phyloP scores from a whole-genome alignment of 2,888 invertebrate genomes.

The Ophion slaviceki region DNA sequence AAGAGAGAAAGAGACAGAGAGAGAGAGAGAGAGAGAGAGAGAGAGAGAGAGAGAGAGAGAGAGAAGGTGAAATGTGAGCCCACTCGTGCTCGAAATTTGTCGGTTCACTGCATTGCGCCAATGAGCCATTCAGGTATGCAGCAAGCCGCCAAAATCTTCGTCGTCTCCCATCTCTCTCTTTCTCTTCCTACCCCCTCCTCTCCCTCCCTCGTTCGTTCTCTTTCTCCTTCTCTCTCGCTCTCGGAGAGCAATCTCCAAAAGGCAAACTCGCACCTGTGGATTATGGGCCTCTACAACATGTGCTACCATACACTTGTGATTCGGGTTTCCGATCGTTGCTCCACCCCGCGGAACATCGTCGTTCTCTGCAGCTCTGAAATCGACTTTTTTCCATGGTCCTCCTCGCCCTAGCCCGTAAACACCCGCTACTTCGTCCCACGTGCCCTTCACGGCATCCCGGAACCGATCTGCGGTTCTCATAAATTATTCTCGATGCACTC shows the following conservation, averaged over 20 bases:
- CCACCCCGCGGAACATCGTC: constrained; percentile 20
- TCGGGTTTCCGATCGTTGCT: constrained; percentile 60
- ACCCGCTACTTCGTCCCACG: constrained; percentile 16
- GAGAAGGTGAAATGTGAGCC: constrained; percentile 5
- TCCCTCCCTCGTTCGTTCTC: background rate
- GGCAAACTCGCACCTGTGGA: constrained; percentile 60
- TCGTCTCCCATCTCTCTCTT: constrained; percentile 6
- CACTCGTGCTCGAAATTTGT: constrained; percentile 44
- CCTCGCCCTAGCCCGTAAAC: background rate
- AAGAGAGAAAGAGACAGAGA: too few relatives aligned
- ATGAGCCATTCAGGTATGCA: constrained; percentile 45
- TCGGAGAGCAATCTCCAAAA: constrained; percentile 12
- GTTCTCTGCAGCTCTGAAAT: constrained; percentile 13
- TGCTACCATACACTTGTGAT: constrained; percentile 60
- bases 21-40: background rate
- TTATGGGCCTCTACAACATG: constrained; percentile 55
- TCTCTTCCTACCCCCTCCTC: background rate
- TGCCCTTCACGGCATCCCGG: constrained; percentile 3
- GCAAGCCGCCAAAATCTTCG: constrained; percentile 38
- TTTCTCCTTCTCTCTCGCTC: background rate
- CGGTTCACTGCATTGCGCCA: constrained; percentile 61
- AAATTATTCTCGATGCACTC: constrained; percentile 51
- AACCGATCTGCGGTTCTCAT: constrained; percentile 50
- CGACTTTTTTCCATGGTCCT: constrained; percentile 27
- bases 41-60: background rate